Percentiles rank a stretch among this genome's conserved stretches.
Conservation (phyloP, 2,888 invertebrate species). For the Drosophila leonis region DNA sequence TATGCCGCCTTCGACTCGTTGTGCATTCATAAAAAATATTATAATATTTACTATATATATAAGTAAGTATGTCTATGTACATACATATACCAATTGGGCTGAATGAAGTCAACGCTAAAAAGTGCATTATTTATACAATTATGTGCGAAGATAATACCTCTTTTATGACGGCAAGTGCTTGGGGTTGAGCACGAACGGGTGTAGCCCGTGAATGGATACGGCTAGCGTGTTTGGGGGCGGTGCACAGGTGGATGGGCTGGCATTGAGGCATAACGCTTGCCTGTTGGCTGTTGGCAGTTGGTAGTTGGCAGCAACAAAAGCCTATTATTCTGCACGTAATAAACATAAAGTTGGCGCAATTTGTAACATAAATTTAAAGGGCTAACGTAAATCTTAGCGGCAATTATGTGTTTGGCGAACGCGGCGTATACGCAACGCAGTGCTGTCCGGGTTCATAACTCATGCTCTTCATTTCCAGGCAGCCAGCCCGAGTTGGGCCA, state of each 20-base stretch:
- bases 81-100: slow-evolving; percentile 23
- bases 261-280: slow-evolving; percentile 27
- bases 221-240: not conserved
- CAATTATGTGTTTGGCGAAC: slow-evolving; percentile 78
- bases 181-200: slow-evolving; percentile 8
- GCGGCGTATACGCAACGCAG: slow-evolving; percentile 61
- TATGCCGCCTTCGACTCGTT: slow-evolving; percentile 36
- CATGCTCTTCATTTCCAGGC: slow-evolving; percentile 74
- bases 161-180: slow-evolving; percentile 53
- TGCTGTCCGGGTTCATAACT: slow-evolving; percentile 67
- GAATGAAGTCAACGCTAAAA: slow-evolving; percentile 65
- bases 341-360: slow-evolving; percentile 79
- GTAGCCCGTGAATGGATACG: not conserved
- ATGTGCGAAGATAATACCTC: slow-evolving; percentile 65
- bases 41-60: slow-evolving; percentile 2
- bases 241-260: slow-evolving; percentile 25
- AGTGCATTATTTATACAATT: slow-evolving; percentile 74
- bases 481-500: slow-evolving; percentile 10
- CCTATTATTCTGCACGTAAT: slow-evolving; percentile 80
- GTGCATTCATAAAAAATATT: slow-evolving; percentile 45
- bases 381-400: slow-evolving; percentile 78
- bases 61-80: not conserved
- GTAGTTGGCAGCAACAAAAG: slow-evolving; percentile 68
- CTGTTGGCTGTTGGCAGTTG: slow-evolving; percentile 47
- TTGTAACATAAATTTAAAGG: slow-evolving; percentile 79